Percentiles rank a stretch among this genome's conserved stretches.
Conservation (phyloP, 2,888 invertebrate genomes). For the Melanostoma scalare region DNA sequence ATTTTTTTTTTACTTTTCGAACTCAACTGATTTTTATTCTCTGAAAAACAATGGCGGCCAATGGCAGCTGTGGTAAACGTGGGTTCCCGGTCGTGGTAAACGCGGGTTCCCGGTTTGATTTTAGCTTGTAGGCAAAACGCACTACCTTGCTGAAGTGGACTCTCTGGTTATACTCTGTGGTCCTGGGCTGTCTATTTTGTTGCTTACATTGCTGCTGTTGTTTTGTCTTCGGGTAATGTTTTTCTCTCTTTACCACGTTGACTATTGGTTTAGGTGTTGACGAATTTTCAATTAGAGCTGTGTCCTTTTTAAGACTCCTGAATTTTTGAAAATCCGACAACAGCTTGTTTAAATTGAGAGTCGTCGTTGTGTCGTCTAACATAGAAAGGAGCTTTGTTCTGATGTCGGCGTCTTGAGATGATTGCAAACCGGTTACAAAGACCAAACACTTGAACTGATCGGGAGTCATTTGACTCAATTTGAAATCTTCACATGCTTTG, state of each 20-base stretch:
- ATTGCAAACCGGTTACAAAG: not conserved
- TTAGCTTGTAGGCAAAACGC: no score
- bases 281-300: conserved; percentile 16
- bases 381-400: conserved; percentile 24
- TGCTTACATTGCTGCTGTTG: not conserved
- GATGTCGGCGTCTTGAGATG: conserved; percentile 30
- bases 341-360: conserved; percentile 19
- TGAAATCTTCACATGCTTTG: conserved; percentile 51
- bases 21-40: no score
- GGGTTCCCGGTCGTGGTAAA: no score
- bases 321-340: conserved; percentile 6
- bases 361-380: not conserved
- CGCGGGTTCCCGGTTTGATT: no score
- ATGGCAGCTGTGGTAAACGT: no score
- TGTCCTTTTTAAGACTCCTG: conserved; percentile 7
- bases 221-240: not conserved
- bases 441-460: conserved; percentile 69
- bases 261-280: not conserved
- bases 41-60: no score
- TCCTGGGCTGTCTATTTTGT: not conserved
- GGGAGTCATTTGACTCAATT: conserved; percentile 18
- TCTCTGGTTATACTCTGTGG: not conserved
- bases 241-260: not conserved
- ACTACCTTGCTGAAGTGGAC: no score
- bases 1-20: no score